Conservation (phyloP, 2,797 vertebrate species). For the Erethizon dorsatum region DNA sequence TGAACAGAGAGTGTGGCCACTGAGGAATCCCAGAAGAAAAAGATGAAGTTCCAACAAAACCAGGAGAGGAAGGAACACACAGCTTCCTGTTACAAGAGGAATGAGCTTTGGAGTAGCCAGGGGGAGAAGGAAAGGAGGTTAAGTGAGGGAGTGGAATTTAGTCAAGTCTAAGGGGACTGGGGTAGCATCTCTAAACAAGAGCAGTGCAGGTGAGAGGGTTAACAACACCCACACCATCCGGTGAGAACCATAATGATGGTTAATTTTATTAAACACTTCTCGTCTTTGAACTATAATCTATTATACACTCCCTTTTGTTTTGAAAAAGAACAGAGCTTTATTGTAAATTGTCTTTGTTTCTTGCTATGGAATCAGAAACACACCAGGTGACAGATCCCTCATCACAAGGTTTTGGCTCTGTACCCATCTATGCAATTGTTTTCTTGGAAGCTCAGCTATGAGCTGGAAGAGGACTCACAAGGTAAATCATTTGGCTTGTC, state of each 20-base stretch:
- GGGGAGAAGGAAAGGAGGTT: not conserved
- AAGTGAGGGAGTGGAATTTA: not conserved
- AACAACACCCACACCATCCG: not conserved
- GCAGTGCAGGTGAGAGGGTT: not conserved
- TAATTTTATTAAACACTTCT: not conserved
- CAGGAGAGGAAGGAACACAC: not conserved
- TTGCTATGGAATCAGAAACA: slow-evolving; percentile 59
- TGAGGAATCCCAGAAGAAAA: not conserved
- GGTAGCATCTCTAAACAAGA: not conserved
- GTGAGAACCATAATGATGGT: not conserved
- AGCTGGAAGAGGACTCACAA: slow-evolving; percentile 21
- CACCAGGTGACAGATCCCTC: slow-evolving; percentile 40
- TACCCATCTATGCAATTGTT: not conserved
- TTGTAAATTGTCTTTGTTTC: slow-evolving; percentile 49
- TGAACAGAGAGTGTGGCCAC: not conserved
- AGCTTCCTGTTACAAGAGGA: not conserved
- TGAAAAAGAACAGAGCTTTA: slow-evolving; percentile 43
- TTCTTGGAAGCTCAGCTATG: slow-evolving; percentile 5
- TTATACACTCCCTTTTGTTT: not conserved
- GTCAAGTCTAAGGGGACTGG: not conserved
- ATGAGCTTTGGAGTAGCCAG: not conserved
- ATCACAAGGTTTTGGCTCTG: not conserved
- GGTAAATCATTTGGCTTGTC: not conserved
- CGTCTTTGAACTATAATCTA: not conserved
- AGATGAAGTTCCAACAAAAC: not conserved